Evolutionary conservation across 2,797 vertebrate genomes (phyloP).

Genomic region (Peromyscus eremicus): DNA sequence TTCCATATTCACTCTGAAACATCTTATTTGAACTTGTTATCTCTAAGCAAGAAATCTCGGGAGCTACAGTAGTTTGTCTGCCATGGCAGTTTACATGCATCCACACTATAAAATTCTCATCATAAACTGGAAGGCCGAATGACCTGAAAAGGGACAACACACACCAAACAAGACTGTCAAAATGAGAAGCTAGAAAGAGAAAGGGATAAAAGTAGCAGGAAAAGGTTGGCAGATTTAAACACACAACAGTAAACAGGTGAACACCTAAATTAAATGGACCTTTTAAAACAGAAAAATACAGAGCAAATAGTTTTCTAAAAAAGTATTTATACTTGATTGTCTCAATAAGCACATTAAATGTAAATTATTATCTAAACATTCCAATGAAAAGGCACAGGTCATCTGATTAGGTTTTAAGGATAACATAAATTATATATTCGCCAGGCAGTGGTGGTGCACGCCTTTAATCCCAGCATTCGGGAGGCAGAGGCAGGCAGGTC

Average conservation of each 20-base stretch:
- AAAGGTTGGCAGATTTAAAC: background rate
- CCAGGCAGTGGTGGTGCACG: no score
- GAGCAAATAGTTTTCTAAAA: background rate
- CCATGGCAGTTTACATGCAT: background rate
- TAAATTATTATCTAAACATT: background rate
- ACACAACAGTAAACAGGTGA: background rate
- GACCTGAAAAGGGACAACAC: background rate
- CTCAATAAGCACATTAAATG: background rate
- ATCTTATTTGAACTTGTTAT: background rate
- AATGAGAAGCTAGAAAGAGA: background rate
- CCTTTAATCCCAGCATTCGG: no score
- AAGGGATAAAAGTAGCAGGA: background rate
- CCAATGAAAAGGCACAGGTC: background rate
- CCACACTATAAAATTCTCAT: background rate
- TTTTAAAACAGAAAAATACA: background rate
- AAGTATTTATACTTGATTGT: background rate
- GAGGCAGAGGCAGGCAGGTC: no score
- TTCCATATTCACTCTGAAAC: background rate
- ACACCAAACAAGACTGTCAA: background rate
- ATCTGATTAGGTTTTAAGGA: background rate
- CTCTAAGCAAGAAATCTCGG: background rate
- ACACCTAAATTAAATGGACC: background rate
- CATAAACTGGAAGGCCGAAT: background rate
- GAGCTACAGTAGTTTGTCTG: background rate
- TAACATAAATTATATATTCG: background rate